Conservation (phyloP, 2,797 vertebrate genomes). For the Tiaroga cobitis region DNA sequence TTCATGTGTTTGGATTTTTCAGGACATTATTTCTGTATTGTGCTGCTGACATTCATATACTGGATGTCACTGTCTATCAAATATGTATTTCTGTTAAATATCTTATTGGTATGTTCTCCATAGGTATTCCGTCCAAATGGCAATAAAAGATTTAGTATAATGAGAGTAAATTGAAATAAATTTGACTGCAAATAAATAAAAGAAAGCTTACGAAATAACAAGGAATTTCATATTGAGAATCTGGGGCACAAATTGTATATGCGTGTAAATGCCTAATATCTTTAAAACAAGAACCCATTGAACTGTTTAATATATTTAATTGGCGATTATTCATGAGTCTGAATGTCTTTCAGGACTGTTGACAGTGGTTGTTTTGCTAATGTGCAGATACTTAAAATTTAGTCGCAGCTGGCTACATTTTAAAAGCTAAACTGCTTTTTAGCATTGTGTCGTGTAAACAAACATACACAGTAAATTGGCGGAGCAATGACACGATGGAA, state of each 20-base stretch:
- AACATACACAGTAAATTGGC: slow-evolving; percentile 44
- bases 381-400: not conserved
- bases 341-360: not conserved
- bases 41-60: not conserved
- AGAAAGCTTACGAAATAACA: not conserved
- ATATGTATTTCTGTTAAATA: not conserved
- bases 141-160: not conserved
- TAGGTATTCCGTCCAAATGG: not conserved
- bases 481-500: slow-evolving; percentile 49
- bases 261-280: not conserved
- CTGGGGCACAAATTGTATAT: not conserved
- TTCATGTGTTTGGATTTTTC: not conserved
- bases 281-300: not conserved
- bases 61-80: not conserved
- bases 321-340: not conserved
- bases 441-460: slow-evolving; percentile 45
- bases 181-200: not conserved
- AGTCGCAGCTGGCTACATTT: not conserved
- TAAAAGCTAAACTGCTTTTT: slow-evolving; percentile 16
- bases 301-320: not conserved
- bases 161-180: not conserved
- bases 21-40: not conserved
- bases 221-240: not conserved
- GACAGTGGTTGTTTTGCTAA: not conserved
- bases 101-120: not conserved